Conservation (phyloP, 2,113 vertebrate genomes). For the Sialia sialis region DNA sequence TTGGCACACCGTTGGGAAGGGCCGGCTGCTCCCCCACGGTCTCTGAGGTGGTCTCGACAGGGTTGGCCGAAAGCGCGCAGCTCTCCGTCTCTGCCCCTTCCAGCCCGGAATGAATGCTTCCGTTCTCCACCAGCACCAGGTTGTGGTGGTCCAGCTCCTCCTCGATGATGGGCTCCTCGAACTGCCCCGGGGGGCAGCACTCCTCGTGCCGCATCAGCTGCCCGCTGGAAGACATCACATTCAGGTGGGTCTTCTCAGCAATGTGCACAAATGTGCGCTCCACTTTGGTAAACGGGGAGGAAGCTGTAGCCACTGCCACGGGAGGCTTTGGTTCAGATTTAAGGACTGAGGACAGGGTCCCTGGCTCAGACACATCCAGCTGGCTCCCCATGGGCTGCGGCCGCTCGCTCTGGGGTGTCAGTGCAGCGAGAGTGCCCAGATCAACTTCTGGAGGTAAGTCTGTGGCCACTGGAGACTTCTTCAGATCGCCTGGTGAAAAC, state of each 20-base stretch:
- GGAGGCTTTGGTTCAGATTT: constrained; percentile 84
- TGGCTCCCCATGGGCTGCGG: constrained; percentile 77
- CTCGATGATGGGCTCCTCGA: constrained; percentile 63
- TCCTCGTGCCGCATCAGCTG: constrained; percentile 75
- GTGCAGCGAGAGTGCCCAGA: constrained; percentile 77
- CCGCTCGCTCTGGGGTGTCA: constrained; percentile 80
- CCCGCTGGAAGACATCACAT: constrained; percentile 89
- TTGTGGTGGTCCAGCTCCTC: constrained; percentile 59
- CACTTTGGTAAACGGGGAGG: constrained; percentile 94
- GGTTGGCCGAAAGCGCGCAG: constrained; percentile 28
- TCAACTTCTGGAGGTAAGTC: constrained; percentile 81
- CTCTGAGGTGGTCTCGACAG: constrained; percentile 30
- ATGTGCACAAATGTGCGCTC: constrained; percentile 96
- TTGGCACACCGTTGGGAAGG: constrained; percentile 26
- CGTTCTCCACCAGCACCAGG: constrained; percentile 38
- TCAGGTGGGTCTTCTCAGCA: constrained; percentile 91
- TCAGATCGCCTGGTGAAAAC: constrained; percentile 93
- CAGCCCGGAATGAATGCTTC: constrained; percentile 31
- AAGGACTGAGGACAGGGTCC: constrained; percentile 84
- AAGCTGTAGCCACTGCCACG: constrained; percentile 71
- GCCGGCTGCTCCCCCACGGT: constrained; percentile 5
- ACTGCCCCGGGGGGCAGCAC: constrained; percentile 49
- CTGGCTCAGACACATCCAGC: constrained; percentile 83
- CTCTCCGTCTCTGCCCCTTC: constrained; percentile 60
- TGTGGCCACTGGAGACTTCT: constrained; percentile 82